Evolutionary conservation across 2,888 invertebrate species (phyloP).

Genomic region (Tetragonula carbonaria): DNA sequence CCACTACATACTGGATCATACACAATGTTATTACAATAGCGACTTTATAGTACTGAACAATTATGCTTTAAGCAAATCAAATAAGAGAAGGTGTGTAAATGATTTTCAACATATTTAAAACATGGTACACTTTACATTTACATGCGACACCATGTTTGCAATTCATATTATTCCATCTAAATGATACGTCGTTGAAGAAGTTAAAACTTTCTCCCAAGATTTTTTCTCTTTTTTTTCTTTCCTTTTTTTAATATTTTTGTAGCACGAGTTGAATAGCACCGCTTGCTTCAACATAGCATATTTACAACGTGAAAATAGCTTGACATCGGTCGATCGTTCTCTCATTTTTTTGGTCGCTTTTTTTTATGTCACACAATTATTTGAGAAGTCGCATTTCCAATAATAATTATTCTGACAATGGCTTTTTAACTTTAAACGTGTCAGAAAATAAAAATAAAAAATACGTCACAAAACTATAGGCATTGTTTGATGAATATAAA

Average conservation of each 20-base stretch:
- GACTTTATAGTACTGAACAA: conserved; percentile 14
- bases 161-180: conserved; percentile 25
- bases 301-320: conserved; percentile 1
- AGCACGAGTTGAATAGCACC: no score
- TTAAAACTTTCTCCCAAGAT: conserved; percentile 44
- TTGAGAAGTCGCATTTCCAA: neutral
- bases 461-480: neutral
- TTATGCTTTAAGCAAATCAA: conserved; percentile 39
- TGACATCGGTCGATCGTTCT: conserved; percentile 37
- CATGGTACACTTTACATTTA: conserved; percentile 34
- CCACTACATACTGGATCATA: neutral
- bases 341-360: neutral
- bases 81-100: conserved; percentile 4
- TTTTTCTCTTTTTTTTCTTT: neutral
- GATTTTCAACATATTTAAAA: conserved; percentile 4
- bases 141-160: conserved; percentile 43
- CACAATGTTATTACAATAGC: conserved; percentile 1
- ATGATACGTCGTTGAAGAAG: conserved; percentile 1
- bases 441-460: neutral
- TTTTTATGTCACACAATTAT: neutral
- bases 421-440: neutral
- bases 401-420: neutral
- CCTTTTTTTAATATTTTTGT: neutral
- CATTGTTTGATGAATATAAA: neutral
- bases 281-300: neutral